phyloP scores from a whole-genome alignment of 2,888 invertebrate genomes.

The Zootermopsis nevadensis region DNA sequence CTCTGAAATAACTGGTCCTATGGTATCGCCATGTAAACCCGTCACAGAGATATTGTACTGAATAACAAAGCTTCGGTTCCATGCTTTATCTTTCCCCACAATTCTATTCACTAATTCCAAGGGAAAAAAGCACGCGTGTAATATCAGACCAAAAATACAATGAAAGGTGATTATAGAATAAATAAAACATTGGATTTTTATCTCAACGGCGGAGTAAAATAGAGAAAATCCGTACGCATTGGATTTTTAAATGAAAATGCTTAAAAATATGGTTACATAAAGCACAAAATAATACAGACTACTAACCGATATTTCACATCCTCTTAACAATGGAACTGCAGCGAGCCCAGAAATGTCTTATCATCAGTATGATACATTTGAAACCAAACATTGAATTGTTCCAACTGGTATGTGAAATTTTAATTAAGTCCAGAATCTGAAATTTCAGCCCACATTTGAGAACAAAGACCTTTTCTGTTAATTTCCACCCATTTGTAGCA shows the following conservation, averaged over 20 bases:
- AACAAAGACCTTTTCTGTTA: no score
- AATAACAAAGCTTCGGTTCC: not conserved
- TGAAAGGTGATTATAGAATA: not conserved
- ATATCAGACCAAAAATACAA: conserved; percentile 1
- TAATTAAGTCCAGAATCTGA: not conserved
- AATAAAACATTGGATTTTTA: not conserved
- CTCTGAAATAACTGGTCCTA: not conserved
- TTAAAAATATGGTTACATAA: no score
- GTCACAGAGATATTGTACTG: not conserved
- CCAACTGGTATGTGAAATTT: not conserved
- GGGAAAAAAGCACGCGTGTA: not conserved
- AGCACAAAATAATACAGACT: no score
- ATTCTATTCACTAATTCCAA: not conserved
- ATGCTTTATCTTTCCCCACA: not conserved
- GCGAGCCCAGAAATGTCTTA: no score
- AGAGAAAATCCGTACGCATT: no score
- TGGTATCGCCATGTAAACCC: not conserved
- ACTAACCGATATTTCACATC: no score
- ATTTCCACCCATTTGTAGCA: no score
- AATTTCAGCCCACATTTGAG: not conserved
- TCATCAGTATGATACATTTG: no score
- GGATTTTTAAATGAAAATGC: no score
- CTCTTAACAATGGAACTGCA: no score
- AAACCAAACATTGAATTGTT: not conserved
- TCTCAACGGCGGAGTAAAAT: not conserved